Conservation (phyloP, 2,113 vertebrate genomes). For the Myanophis thanlyinensis region DNA sequence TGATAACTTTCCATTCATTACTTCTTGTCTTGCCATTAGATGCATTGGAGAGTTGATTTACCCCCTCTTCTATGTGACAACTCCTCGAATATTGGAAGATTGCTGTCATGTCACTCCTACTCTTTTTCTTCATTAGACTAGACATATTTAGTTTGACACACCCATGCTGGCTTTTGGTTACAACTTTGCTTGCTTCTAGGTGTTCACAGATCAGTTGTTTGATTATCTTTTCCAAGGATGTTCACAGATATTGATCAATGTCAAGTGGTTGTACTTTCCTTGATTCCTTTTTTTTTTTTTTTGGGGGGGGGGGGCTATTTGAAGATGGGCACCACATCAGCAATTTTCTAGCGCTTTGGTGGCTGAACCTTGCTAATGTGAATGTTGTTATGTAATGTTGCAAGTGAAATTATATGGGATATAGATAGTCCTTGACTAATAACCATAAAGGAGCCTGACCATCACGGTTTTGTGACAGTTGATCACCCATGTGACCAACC, state of each 20-base stretch:
- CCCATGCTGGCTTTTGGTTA: not conserved
- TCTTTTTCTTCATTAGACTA: not conserved
- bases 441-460: not conserved
- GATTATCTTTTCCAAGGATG: not conserved
- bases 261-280: not conserved
- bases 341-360: not conserved
- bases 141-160: not conserved
- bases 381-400: not conserved
- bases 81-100: not conserved
- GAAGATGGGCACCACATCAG: not conserved
- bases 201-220: not conserved
- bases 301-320: no score
- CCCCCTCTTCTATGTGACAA: not conserved
- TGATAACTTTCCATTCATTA: not conserved
- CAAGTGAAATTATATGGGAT: not conserved
- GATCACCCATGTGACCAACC: not conserved
- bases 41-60: not conserved
- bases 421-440: not conserved
- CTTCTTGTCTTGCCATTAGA: not conserved
- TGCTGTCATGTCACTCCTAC: not conserved
- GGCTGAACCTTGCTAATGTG: not conserved
- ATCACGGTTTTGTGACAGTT: not conserved
- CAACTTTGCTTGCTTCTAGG: not conserved
- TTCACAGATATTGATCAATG: not conserved
- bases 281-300: not conserved